Conservation (phyloP, 1,140 invertebrate species). For the Dreissena polymorpha region DNA sequence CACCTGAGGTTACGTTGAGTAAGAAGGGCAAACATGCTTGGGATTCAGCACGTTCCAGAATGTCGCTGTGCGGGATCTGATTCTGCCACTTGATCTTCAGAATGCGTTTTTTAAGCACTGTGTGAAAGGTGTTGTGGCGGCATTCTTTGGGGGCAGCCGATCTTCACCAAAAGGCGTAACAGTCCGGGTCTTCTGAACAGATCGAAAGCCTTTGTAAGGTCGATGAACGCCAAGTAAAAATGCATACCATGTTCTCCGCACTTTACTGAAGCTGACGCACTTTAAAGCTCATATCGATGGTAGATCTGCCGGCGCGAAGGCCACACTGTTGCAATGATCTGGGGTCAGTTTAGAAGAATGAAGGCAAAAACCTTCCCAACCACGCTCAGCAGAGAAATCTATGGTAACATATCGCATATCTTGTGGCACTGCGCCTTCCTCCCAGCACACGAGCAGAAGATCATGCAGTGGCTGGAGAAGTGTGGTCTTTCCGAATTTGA, state of each 20-base stretch:
- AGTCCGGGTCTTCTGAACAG: slow-evolving; percentile 12
- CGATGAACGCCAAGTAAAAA: slow-evolving; percentile 60
- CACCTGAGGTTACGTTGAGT: not conserved
- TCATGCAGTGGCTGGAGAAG: too few relatives aligned
- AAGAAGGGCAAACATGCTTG: slow-evolving; percentile 16
- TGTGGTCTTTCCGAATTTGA: not conserved
- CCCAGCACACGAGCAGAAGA: slow-evolving; percentile 23
- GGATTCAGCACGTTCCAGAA: too few relatives aligned
- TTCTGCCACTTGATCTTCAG: too few relatives aligned
- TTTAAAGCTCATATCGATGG: slow-evolving; percentile 60
- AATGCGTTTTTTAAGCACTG: too few relatives aligned
- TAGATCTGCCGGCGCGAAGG: slow-evolving; percentile 51
- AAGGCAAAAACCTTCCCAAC: slow-evolving; percentile 50
- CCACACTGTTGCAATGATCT: slow-evolving; percentile 47
- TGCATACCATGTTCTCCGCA: slow-evolving; percentile 55
- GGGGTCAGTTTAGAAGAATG: slow-evolving; percentile 8
- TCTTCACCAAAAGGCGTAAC: slow-evolving; percentile 23
- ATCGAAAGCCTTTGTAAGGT: slow-evolving; percentile 59
- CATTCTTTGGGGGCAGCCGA: slow-evolving; percentile 54
- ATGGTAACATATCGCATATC: slow-evolving; percentile 55
- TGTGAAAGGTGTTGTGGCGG: slow-evolving; percentile 32
- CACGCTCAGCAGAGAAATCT: slow-evolving; percentile 59
- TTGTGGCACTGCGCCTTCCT: slow-evolving; percentile 46
- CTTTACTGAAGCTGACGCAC: slow-evolving; percentile 59
- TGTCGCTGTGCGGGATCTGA: too few relatives aligned